Evolutionary conservation across 2,888 invertebrate species (phyloP), one percentile per base, ranked within the genome.

Genomic region (Epinotia bilunana): DNA sequence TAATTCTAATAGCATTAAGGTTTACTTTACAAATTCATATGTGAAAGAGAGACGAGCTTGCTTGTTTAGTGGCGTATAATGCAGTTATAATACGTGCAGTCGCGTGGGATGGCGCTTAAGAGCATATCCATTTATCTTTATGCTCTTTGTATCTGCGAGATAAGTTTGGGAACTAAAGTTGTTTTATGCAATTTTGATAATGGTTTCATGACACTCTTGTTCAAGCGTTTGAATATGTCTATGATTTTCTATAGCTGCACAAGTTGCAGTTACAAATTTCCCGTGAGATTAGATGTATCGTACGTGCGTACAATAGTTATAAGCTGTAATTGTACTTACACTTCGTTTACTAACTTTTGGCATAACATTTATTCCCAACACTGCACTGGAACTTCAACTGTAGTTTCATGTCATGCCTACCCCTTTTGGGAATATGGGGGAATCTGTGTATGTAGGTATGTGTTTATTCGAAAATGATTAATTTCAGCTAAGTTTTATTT

Each of bases 1-100:
- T 46, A 43, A 69, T 1, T 46, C 9, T 5, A 16, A n/a, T 69
- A 2, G 5, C 2, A 12, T 7, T 13, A 23, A 65, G 46, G 69
- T 12, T 43, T 16, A 69, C n/a, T 58, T 28, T 43, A 46, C 13
- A n/a, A 28, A 46, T 9, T 69, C 6, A 60, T 20, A 16, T 4
- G 46, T 13, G 16, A 69, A 57, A 46, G n/a, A 69, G 58, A 69
- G 60, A 60, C 20, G 69, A 69, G n/a, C 46, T 69, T 69, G 58
- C 53, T 57, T 74, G 43, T 23, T 55, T 28, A 23, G 33, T 13
- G 58, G 23, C 49, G n/a, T 43, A 72, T 75, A 72, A 72, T 75
- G 75, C 75, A 72, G 75, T 75, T 75, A 75, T 75, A 72, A 75
- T 65, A 61, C 65, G 64, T 71, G 60, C 63, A 69, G 46, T 49